Evolutionary conservation across 2,797 vertebrate genomes (phyloP), one percentile per base, ranked within the genome.

Genomic region (Sebastolobus altivelis): DNA sequence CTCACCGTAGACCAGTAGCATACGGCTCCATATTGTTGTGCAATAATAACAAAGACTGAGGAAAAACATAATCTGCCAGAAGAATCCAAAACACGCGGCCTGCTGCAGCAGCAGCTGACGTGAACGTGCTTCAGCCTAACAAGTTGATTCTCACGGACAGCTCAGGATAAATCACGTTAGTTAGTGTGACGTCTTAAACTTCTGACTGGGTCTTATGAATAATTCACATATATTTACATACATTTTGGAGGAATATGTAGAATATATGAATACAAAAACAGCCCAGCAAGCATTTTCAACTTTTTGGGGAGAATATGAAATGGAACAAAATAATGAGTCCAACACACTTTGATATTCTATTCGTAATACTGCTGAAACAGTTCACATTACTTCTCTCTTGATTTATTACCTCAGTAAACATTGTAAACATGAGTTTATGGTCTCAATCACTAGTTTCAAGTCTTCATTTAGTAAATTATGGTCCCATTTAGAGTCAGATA

Each of bases 1-100:
- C 49, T n/a, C 8, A 20, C n/a, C 46, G 37, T 63, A 81, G 86
- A 85, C 86, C 83, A 88, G 9, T 2, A 29, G 87, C 87, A 90
- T 82, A 72, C 87, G 77, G 29, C 33, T 60, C 27, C 61, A 1
- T 6, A 71, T 37, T 3, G n/a, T 49, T 55, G 22, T 35, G 20
- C 55, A 74, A 49, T 31, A 84, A 79, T 31, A 84, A 79, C 52
- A 77, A 72, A 37, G 18, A 65, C 49, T 71, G 25, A 71, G 66
- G n/a, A 46, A 37, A 63, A 55, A 77, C 18, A 63, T 88, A 86
- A 90, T 87, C 88, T 82, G 29, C 63, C 58, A 12, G 65, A 71
- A 63, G 73, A 83, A 72, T 83, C 54, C n/a, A 4, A 43, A 58
- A 60, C 72, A 77, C 8, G 58, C 6, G 52, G 3, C 59, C 18